A percentile compares a stretch with the other conserved stretches of the same genome.
Conservation (phyloP, 2,797 vertebrate species). For the Chrosomus eos region DNA sequence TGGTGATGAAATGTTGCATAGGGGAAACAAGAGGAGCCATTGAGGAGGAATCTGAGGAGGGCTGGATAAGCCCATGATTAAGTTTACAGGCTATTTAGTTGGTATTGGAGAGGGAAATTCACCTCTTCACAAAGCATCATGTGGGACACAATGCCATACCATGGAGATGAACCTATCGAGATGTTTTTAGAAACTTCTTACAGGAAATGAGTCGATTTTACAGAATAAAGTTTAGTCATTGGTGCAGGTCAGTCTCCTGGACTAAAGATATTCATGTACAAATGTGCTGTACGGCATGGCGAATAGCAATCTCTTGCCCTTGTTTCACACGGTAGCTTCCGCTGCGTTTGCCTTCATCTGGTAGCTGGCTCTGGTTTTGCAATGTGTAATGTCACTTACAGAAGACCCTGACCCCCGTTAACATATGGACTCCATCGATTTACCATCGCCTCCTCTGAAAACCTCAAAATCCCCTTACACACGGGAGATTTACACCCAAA, state of each 20-base stretch:
- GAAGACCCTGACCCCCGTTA: slow-evolving; percentile 50
- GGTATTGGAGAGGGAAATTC: slow-evolving; percentile 23
- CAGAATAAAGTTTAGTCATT: neutral
- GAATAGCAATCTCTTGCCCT: slow-evolving; percentile 48
- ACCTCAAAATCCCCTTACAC: slow-evolving; percentile 48
- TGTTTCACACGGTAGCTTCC: slow-evolving; percentile 59
- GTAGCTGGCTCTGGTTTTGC: slow-evolving; percentile 52
- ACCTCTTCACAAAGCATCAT: slow-evolving; percentile 12
- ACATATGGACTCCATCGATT: slow-evolving; percentile 66
- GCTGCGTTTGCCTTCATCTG: slow-evolving; percentile 54
- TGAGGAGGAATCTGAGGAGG: slow-evolving; percentile 34
- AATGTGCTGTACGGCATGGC: slow-evolving; percentile 51
- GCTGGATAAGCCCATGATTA: slow-evolving; percentile 42
- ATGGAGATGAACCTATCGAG: neutral
- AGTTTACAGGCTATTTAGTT: slow-evolving; percentile 47
- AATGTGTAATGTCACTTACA: slow-evolving; percentile 60
- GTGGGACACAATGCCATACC: neutral
- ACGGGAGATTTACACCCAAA: slow-evolving; percentile 61
- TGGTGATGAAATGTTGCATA: slow-evolving; percentile 53
- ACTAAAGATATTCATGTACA: slow-evolving; percentile 40
- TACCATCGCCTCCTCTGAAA: slow-evolving; percentile 52
- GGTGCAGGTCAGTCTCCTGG: slow-evolving; percentile 24
- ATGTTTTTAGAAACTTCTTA: neutral
- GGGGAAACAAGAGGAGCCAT: slow-evolving; percentile 36
- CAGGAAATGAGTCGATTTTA: neutral